Evolutionary conservation across 2,797 vertebrate genomes (phyloP).

Genomic region (Clarias laeviceps): DNA sequence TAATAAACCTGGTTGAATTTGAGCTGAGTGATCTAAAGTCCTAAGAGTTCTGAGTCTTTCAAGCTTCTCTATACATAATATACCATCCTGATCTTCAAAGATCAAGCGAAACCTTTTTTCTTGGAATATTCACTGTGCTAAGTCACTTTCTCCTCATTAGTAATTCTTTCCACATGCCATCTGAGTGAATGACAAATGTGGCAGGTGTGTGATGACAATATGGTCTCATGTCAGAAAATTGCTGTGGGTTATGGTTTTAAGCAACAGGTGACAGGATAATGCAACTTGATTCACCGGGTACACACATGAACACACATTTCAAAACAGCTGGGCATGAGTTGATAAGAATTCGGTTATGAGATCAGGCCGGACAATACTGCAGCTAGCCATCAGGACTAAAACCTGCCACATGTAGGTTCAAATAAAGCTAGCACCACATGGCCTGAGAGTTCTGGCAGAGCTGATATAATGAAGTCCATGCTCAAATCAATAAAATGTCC

Average conservation of each 20-base stretch:
- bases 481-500: conserved; percentile 28
- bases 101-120: background rate
- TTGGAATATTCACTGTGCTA: conserved; percentile 2
- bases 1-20: conserved; percentile 36
- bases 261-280: conserved; percentile 11
- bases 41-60: background rate
- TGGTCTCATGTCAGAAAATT: background rate
- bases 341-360: background rate
- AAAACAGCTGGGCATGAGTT: background rate
- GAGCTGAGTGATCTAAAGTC: conserved; percentile 16
- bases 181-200: background rate
- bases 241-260: background rate
- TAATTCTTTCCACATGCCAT: background rate
- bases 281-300: background rate
- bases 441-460: conserved; percentile 12
- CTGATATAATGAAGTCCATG: conserved; percentile 35
- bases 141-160: background rate
- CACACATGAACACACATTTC: background rate
- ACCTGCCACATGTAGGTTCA: background rate
- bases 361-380: background rate
- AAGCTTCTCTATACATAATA: conserved; percentile 6
- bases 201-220: background rate
- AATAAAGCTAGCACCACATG: conserved; percentile 19
- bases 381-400: conserved; percentile 14
- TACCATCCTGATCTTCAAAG: background rate